phyloP scores from a whole-genome alignment of 2,797 vertebrate genomes.

The Pseudochirops cupreus region DNA sequence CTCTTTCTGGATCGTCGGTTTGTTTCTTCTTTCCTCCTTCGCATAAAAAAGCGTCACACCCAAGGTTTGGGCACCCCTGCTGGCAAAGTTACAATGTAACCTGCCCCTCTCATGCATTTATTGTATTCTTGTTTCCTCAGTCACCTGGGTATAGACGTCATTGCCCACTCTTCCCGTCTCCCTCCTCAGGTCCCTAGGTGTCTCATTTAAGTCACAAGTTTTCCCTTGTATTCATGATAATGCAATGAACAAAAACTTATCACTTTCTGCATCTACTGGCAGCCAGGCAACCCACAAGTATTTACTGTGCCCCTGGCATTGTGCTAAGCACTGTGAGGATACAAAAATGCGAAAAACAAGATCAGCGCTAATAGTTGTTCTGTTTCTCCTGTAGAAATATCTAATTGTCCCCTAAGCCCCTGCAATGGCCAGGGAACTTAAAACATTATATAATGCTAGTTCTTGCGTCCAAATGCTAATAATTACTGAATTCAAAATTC shows the following conservation, averaged over 20 bases:
- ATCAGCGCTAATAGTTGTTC: not conserved
- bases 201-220: not conserved
- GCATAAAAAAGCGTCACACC: not conserved
- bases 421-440: not conserved
- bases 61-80: not conserved
- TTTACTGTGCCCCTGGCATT: not conserved
- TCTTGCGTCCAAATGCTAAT: too few species aligned
- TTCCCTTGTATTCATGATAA: not conserved
- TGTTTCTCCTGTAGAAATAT: not conserved
- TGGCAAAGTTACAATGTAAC: not conserved
- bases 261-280: not conserved
- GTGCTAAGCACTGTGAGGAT: not conserved
- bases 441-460: not conserved
- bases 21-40: not conserved
- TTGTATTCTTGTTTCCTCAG: not conserved
- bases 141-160: not conserved
- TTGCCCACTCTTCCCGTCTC: not conserved
- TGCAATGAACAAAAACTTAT: not conserved
- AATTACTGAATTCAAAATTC: too few species aligned
- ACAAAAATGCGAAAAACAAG: not conserved
- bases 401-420: not conserved
- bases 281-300: not conserved
- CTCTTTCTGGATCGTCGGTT: not conserved
- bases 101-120: not conserved
- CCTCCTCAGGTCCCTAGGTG: not conserved